phyloP scores from a whole-genome alignment of 1,140 invertebrate genomes.

The Bilobella aurantiaca region DNA sequence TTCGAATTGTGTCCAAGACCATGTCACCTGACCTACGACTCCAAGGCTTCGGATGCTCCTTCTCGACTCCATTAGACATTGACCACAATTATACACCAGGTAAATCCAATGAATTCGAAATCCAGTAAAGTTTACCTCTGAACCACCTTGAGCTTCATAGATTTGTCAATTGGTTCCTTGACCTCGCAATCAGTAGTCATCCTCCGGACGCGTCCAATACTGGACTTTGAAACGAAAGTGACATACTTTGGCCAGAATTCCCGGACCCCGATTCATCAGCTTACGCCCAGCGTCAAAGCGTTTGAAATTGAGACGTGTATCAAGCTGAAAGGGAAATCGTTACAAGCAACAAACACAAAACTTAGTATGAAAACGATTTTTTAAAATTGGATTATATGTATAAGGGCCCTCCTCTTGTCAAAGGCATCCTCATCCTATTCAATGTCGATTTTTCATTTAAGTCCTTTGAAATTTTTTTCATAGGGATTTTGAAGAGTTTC shows the following conservation, averaged over 20 bases:
- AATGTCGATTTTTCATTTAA: neutral
- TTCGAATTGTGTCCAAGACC: slow-evolving; percentile 13
- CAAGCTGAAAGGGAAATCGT: neutral
- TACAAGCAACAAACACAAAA: neutral
- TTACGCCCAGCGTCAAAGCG: neutral
- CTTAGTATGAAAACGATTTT: neutral
- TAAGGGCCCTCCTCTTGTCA: too few relatives aligned
- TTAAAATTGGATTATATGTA: neutral
- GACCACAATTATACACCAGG: slow-evolving; percentile 46
- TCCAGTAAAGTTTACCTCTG: slow-evolving; percentile 11
- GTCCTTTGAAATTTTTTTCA: neutral
- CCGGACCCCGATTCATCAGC: neutral
- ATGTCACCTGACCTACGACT: neutral
- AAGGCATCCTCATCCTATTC: neutral
- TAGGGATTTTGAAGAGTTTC: too few relatives aligned
- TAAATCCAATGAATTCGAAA: slow-evolving; percentile 10
- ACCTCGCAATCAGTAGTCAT: slow-evolving; percentile 33
- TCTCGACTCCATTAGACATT: slow-evolving; percentile 41
- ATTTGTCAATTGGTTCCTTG: slow-evolving; percentile 37
- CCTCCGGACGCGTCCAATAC: slow-evolving; percentile 28
- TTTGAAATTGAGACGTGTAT: neutral
- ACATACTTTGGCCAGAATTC: neutral
- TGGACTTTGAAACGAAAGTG: slow-evolving; percentile 15
- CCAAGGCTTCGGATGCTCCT: slow-evolving; percentile 40
- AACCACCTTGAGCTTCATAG: slow-evolving; percentile 12